Conservation (phyloP, 2,888 invertebrate genomes). For the Dione juno region DNA sequence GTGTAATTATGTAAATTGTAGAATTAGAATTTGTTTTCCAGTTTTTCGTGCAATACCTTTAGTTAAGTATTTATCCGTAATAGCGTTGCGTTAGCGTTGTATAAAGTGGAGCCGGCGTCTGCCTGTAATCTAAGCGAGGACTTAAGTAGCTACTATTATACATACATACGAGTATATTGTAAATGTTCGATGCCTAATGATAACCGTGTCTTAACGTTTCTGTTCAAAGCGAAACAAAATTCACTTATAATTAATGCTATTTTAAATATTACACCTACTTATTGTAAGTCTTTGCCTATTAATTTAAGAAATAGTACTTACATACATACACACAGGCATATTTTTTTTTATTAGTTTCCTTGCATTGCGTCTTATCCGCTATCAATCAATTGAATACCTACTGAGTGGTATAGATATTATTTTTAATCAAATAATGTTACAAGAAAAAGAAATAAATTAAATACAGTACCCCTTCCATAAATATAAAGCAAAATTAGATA, state of each 20-base stretch:
- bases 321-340: constrained; percentile 28
- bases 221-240: constrained; percentile 39
- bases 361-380: not conserved
- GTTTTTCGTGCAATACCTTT: constrained; percentile 81
- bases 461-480: not conserved
- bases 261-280: constrained; percentile 26
- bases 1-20: constrained; percentile 81
- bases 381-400: not conserved
- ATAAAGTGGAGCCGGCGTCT: constrained; percentile 61
- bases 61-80: constrained; percentile 80
- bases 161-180: constrained; percentile 46
- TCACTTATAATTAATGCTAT: constrained; percentile 30
- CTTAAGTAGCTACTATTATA: constrained; percentile 40
- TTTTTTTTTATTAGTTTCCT: not conserved
- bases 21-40: constrained; percentile 63
- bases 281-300: constrained; percentile 40
- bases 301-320: constrained; percentile 39
- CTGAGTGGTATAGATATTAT: not conserved
- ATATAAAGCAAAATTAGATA: too few species aligned
- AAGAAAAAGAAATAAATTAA: not conserved
- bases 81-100: constrained; percentile 65
- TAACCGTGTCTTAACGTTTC: constrained; percentile 44
- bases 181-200: constrained; percentile 47
- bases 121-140: constrained; percentile 30
- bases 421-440: not conserved